Base-by-base conservation (phyloP, 2,113 vertebrate genomes). In the Centropus bengalensis region DNA sequence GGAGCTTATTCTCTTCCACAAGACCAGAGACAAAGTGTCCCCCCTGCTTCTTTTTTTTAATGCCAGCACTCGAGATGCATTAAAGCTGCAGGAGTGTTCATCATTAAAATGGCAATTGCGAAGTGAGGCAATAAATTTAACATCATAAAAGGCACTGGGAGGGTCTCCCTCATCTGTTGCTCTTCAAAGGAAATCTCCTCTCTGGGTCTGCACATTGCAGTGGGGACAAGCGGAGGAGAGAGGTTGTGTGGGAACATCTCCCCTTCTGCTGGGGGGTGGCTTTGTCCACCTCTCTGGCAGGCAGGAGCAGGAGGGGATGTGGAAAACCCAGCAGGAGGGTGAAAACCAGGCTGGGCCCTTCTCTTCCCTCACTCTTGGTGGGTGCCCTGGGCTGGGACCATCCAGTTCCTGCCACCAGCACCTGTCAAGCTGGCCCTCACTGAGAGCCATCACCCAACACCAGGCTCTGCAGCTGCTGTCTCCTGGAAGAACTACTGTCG, bases 71-170 rank as follows among this genome's bases (percentile, higher is more conserved):
- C 9, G 14, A 83, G 91, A 78, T 18, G 63, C 89, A 86, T 92
- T 89, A 94, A 92, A 86, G 75, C 95, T 23, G 24, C 78, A 26
- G 91, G 94, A 92, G 82, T 14, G 62, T 78, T 90, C 91, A 51
- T 92, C 91, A 83, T 94, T 91, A 83, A 93, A 94, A 95, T 27
- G 86, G 94, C 86, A 74, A 96, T 92, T 92, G 88, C 15, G 69
- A 70, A 86, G 92, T 30, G 3, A 84, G 76, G 94, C 95, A 96
- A 88, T 95, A 96, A 91, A 96, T 92, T 94, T 88, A 95, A 86
- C 92, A 68, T 86, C 91, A 81, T 93, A 96, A 95, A 94, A 96
- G 88, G 80, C 76, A 33, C 88, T 33, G 94, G 79, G 91, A 96
- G 91, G 91, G 77, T 92, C 88, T 70, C 4, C 17, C 68, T 96